Evolutionary conservation across 2,113 vertebrate genomes (phyloP).

Genomic region (Procavia capensis): DNA sequence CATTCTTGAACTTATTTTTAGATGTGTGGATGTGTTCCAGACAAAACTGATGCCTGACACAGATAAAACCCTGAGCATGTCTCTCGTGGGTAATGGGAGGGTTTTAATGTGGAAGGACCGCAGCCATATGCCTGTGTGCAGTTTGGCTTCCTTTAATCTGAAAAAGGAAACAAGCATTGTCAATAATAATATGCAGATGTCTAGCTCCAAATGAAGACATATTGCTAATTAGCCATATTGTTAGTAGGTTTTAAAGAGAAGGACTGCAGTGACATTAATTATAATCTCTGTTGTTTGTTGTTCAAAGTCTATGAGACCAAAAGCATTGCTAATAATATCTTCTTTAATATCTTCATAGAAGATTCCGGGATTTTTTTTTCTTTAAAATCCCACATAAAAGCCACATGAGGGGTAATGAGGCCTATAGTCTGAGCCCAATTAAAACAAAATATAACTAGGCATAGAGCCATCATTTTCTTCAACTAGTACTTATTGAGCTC

Average conservation of each 20-base stretch:
- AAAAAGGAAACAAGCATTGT: slow-evolving; percentile 80
- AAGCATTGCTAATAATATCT: slow-evolving; percentile 83
- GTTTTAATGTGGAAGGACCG: slow-evolving; percentile 67
- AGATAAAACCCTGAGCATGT: slow-evolving; percentile 70
- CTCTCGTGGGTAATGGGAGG: slow-evolving; percentile 60
- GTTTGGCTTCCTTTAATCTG: slow-evolving; percentile 78
- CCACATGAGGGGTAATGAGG: slow-evolving; percentile 76
- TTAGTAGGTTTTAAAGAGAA: slow-evolving; percentile 78
- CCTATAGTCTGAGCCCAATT: slow-evolving; percentile 78
- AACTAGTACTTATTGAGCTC: slow-evolving; percentile 71
- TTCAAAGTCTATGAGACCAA: slow-evolving; percentile 80
- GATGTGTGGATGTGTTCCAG: slow-evolving; percentile 74
- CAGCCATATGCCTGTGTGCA: slow-evolving; percentile 67
- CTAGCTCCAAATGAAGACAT: slow-evolving; percentile 77
- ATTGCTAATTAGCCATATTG: slow-evolving; percentile 83
- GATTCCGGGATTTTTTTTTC: slow-evolving; percentile 71
- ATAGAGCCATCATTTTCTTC: slow-evolving; percentile 78
- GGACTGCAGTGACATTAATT: slow-evolving; percentile 78
- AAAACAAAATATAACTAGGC: slow-evolving; percentile 76
- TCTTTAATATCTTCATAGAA: slow-evolving; percentile 81
- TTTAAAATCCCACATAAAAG: slow-evolving; percentile 82
- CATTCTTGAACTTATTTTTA: slow-evolving; percentile 81
- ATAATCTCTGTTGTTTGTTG: slow-evolving; percentile 80
- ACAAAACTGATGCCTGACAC: slow-evolving; percentile 74
- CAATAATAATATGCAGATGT: slow-evolving; percentile 83